A percentile compares a stretch with the other conserved stretches of the same genome.
Evolutionary conservation across 1,140 invertebrate genomes (phyloP).

Genomic region (Caenorhabditis brenneri): DNA sequence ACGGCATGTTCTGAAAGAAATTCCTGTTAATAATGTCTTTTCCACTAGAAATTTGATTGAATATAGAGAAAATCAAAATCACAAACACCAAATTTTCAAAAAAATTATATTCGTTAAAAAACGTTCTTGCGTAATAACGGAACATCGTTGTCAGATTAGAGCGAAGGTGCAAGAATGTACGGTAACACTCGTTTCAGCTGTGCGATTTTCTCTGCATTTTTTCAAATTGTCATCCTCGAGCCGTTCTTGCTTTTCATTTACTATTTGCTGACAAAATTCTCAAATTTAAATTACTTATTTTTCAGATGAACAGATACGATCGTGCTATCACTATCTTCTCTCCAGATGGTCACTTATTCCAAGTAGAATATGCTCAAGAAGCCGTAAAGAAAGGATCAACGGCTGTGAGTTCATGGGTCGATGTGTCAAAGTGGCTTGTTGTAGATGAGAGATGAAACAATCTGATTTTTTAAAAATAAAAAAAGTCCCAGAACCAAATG

Average conservation of each 20-base stretch:
- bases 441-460: too few relatives aligned
- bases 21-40: background rate
- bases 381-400: conserved; percentile 99
- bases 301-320: conserved; percentile 79
- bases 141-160: background rate
- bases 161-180: background rate
- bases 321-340: conserved; percentile 99
- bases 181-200: conserved; percentile 26
- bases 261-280: conserved; percentile 56
- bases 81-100: background rate
- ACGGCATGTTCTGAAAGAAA: conserved; percentile 81
- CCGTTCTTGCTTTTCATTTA: background rate
- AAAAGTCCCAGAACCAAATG: background rate
- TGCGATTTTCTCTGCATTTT: background rate
- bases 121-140: background rate
- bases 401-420: conserved; percentile 79
- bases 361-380: conserved; percentile 99
- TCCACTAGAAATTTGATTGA: too few relatives aligned
- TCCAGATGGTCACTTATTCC: conserved; percentile 97
- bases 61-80: background rate
- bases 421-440: background rate
- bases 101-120: background rate
- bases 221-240: background rate
- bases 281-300: conserved; percentile 57
- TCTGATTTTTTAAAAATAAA: too few relatives aligned